These are phyloP conservation scores for Corydoras maculifer DNA, from an alignment of 2,113 vertebrate species.

Conservation along the genomic window DNA sequence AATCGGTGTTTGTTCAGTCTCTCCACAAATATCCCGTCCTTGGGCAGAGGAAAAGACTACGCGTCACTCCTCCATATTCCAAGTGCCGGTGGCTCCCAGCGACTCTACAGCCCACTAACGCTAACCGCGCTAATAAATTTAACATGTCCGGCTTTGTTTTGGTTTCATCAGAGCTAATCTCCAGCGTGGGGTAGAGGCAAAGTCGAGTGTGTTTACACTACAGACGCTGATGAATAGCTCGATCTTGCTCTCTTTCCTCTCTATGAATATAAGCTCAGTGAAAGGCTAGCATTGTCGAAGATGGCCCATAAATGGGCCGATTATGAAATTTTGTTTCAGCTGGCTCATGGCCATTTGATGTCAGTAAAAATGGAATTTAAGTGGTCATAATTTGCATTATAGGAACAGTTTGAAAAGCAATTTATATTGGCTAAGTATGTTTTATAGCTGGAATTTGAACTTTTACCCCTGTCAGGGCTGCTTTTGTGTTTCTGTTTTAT, in stretches of 20 bases:
- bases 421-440: no score
- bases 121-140: constrained; percentile 75
- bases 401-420: not conserved
- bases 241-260: constrained; percentile 41
- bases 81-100: constrained; percentile 20
- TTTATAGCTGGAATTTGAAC: no score
- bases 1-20: constrained; percentile 80
- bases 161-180: constrained; percentile 75
- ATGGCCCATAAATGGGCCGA: not conserved
- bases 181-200: constrained; percentile 57
- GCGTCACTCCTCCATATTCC: constrained; percentile 7
- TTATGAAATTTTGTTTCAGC: constrained; percentile 1
- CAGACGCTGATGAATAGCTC: constrained; percentile 66
- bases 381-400: constrained; percentile 6
- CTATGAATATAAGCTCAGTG: constrained; percentile 53
- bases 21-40: constrained; percentile 73
- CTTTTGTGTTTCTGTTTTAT: no score
- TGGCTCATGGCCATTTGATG: constrained; percentile 13
- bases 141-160: constrained; percentile 76
- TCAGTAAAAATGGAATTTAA: constrained; percentile 13
- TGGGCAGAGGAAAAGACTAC: constrained; percentile 60
- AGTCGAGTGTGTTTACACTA: constrained; percentile 67
- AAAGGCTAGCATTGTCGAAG: constrained; percentile 49
- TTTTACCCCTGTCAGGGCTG: no score
- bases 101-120: constrained; percentile 48